phyloP scores from a whole-genome alignment of 2,888 invertebrate genomes.

The Sminthurinus aureus region DNA sequence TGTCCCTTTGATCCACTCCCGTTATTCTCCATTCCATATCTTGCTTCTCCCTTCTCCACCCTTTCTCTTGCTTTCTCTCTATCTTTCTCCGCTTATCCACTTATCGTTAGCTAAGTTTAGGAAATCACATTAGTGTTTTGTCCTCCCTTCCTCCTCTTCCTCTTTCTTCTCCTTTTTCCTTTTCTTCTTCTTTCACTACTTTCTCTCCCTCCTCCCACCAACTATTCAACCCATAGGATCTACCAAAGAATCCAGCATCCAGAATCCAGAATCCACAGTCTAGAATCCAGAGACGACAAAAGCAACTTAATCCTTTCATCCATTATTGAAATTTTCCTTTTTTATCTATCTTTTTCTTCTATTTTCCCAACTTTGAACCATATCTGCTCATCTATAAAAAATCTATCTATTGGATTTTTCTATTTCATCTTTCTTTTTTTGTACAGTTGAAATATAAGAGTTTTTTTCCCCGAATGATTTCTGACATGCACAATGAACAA shows the following conservation, averaged over 20 bases:
- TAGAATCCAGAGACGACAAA: neutral
- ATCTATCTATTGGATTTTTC: neutral
- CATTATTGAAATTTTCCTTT: conserved; percentile 2
- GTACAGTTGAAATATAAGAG: no score
- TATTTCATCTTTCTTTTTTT: no score
- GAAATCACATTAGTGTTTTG: conserved; percentile 14
- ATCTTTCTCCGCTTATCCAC: neutral
- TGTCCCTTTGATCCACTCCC: neutral
- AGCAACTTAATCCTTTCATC: conserved; percentile 15
- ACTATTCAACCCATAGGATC: no score
- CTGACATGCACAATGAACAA: no score
- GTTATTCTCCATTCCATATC: neutral
- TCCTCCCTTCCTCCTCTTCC: conserved; percentile 8
- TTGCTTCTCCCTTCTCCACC: neutral
- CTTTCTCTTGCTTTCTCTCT: neutral
- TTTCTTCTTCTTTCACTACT: neutral
- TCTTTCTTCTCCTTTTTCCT: neutral
- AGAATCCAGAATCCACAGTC: neutral
- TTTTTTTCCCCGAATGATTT: no score
- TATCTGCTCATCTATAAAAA: no score
- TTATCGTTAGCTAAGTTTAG: neutral
- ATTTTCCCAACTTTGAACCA: neutral
- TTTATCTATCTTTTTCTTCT: neutral
- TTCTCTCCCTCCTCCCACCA: no score
- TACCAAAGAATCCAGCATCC: no score